These are phyloP conservation scores for Aphelenchoides fujianensis DNA, from an alignment of 1,140 invertebrate species.

Conservation along the genomic window DNA sequence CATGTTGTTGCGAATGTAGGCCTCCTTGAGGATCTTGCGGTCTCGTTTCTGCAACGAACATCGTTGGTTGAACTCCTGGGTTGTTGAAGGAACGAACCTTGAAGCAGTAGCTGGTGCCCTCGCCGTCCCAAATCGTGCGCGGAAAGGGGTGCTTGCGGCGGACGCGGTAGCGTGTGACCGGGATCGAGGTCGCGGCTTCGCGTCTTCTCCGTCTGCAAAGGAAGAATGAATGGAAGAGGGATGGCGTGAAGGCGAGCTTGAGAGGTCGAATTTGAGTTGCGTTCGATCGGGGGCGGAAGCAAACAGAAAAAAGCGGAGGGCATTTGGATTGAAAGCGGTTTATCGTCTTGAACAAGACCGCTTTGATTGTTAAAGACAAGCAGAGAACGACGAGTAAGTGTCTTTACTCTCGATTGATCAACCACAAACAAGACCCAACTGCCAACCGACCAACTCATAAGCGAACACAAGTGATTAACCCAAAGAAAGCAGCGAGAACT, in stretches of 20 bases:
- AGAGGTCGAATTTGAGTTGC: too few relatives aligned
- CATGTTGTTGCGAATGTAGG: constrained; percentile 83
- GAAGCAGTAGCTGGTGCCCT: constrained; percentile 97
- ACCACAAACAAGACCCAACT: too few relatives aligned
- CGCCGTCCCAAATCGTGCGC: constrained; percentile 96
- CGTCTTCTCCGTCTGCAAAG: constrained; percentile 76
- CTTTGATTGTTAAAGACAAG: background rate
- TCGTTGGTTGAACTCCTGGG: background rate
- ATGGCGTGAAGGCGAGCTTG: background rate
- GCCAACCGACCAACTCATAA: too few relatives aligned
- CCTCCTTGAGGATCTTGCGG: constrained; percentile 65
- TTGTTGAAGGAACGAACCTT: constrained; percentile 63
- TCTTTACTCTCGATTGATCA: too few relatives aligned
- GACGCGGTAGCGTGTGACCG: constrained; percentile 89
- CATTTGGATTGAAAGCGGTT: too few relatives aligned
- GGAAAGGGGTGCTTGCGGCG: constrained; percentile 92
- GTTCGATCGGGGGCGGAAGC: too few relatives aligned
- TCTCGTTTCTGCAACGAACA: constrained; percentile 35
- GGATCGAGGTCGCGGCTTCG: constrained; percentile 80
- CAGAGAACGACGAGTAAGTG: constrained; percentile 29
- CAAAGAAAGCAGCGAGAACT: constrained; percentile 1
- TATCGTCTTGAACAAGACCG: background rate
- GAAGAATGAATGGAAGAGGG: background rate
- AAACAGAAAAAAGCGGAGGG: too few relatives aligned
- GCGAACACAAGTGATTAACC: background rate